phyloP scores from a whole-genome alignment of 2,797 vertebrate genomes.

The Champsocephalus esox region DNA sequence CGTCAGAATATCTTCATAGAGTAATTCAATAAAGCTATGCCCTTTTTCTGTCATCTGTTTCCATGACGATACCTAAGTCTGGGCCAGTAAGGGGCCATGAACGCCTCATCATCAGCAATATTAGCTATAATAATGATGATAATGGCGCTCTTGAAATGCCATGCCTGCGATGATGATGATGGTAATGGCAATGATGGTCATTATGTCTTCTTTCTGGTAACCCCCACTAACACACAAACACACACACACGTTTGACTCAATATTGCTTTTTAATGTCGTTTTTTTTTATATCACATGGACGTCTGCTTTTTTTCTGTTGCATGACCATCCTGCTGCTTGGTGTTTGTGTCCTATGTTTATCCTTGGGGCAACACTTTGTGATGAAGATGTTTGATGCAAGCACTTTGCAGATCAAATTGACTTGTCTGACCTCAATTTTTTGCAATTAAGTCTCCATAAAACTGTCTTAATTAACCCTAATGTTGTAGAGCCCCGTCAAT shows the following conservation, averaged over 20 bases:
- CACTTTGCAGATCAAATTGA: constrained; percentile 51
- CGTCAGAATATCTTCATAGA: constrained; percentile 76
- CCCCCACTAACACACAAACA: constrained; percentile 32
- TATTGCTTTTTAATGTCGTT: constrained; percentile 59
- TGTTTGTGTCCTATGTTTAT: constrained; percentile 28
- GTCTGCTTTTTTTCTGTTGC: constrained; percentile 18
- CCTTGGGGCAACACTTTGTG: constrained; percentile 34
- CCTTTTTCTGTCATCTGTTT: constrained; percentile 81
- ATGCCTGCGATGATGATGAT: constrained; percentile 70
- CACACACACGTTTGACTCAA: constrained; percentile 44
- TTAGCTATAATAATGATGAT: constrained; percentile 84
- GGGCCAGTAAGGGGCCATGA: constrained; percentile 74
- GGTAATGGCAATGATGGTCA: constrained; percentile 65
- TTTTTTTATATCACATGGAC: constrained; percentile 4
- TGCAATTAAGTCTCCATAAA: constrained; percentile 65
- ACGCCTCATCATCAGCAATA: constrained; percentile 82
- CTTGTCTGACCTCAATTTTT: constrained; percentile 63
- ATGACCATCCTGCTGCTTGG: constrained; percentile 17
- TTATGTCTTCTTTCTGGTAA: constrained; percentile 71
- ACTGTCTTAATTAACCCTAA: constrained; percentile 55
- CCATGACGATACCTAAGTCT: constrained; percentile 80
- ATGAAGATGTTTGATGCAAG: constrained; percentile 57
- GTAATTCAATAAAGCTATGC: constrained; percentile 79
- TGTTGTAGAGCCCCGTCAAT: constrained; percentile 25
- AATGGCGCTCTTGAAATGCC: constrained; percentile 79